phyloP scores from a whole-genome alignment of 2,888 invertebrate genomes.

The Drosophila prolongata region DNA sequence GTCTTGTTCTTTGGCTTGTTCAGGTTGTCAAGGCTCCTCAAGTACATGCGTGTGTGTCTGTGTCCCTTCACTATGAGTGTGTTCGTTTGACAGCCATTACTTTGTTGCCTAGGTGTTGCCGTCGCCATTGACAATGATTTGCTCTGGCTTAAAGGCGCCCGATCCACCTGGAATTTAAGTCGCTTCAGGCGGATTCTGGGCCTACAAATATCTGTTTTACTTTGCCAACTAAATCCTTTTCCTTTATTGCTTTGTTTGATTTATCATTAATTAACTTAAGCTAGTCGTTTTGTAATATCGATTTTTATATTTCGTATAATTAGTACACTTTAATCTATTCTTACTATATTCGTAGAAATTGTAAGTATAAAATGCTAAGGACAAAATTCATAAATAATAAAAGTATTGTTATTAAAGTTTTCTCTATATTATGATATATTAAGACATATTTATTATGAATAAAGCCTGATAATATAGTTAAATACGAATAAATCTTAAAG shows the following conservation, averaged over 20 bases:
- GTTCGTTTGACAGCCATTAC: conserved; percentile 60
- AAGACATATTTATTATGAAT: no score
- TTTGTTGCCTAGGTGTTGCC: conserved; percentile 72
- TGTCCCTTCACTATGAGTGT: conserved; percentile 22
- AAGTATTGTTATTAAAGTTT: no score
- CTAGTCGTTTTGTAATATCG: no score
- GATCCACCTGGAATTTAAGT: conserved; percentile 26
- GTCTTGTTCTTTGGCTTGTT: conserved; percentile 69
- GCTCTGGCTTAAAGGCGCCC: conserved; percentile 53
- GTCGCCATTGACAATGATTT: conserved; percentile 68
- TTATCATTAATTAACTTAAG: no score
- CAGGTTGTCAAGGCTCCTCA: conserved; percentile 71
- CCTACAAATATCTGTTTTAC: not conserved
- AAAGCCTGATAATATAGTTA: no score
- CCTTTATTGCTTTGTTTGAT: not conserved
- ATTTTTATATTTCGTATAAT: no score
- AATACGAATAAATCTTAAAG: no score
- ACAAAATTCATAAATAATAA: no score
- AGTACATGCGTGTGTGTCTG: conserved; percentile 47
- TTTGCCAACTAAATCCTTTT: not conserved
- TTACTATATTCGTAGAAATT: no score
- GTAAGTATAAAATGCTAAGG: no score
- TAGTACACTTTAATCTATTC: no score
- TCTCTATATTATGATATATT: no score
- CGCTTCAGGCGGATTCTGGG: not conserved